A percentile compares a stretch with the other conserved stretches of the same genome.
Evolutionary conservation across 1,140 invertebrate species (phyloP).

Genomic region (Octopus sinensis): DNA sequence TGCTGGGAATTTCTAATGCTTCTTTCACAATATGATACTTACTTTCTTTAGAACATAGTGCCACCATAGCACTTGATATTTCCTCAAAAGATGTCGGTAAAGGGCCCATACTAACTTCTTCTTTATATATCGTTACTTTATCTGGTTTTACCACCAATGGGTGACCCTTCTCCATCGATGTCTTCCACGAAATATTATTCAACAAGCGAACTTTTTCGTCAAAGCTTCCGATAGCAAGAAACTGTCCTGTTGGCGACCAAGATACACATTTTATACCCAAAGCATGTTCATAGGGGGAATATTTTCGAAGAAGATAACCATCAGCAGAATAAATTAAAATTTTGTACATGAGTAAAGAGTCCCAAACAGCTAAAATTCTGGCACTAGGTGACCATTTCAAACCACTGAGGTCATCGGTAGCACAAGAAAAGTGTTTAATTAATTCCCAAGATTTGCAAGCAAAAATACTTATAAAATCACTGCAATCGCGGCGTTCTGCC

Average conservation of each 20-base stretch:
- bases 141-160: constrained; percentile 30
- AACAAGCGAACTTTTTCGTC: constrained; percentile 59
- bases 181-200: constrained; percentile 59
- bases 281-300: constrained; percentile 55
- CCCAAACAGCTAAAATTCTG: constrained; percentile 56
- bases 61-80: constrained; percentile 32
- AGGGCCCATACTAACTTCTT: constrained; percentile 39
- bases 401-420: constrained; percentile 56
- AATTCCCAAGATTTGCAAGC: constrained; percentile 57
- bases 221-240: constrained; percentile 58
- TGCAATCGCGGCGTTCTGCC: constrained; percentile 59
- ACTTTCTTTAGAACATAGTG: constrained; percentile 43
- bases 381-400: constrained; percentile 57
- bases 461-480: constrained; percentile 60
- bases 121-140: constrained; percentile 48
- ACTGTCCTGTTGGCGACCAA: constrained; percentile 60
- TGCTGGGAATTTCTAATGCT: constrained; percentile 41
- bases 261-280: constrained; percentile 57
- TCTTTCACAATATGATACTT: constrained; percentile 32
- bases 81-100: constrained; percentile 27
- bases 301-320: constrained; percentile 55
- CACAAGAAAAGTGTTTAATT: constrained; percentile 58
- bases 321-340: constrained; percentile 56
- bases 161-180: constrained; percentile 46
- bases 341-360: constrained; percentile 54